Evolutionary conservation across 2,113 vertebrate species (phyloP).

Genomic region (Cricetomys ansorgei): DNA sequence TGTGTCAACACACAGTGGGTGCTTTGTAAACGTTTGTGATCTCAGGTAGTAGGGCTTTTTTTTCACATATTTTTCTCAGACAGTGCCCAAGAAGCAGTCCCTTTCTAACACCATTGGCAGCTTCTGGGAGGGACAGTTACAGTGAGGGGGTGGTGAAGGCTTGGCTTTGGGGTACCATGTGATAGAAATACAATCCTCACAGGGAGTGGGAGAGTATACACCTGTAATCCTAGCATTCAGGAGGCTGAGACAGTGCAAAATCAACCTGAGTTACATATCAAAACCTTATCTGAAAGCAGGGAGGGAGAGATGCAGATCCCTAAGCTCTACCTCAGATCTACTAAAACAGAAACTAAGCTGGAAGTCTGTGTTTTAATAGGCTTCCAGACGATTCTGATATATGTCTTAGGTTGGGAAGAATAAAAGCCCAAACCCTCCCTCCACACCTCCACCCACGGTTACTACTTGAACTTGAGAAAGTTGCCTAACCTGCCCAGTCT

Average conservation of each 20-base stretch:
- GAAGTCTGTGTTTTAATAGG: neutral
- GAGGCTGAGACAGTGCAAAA: neutral
- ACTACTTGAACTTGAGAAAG: too few species aligned
- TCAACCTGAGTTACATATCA: neutral
- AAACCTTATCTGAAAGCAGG: neutral
- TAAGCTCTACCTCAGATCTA: neutral
- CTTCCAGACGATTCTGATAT: neutral
- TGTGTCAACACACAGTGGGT: slow-evolving; percentile 45
- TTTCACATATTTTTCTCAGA: slow-evolving; percentile 49
- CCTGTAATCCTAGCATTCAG: neutral
- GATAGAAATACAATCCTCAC: neutral
- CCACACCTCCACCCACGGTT: too few species aligned
- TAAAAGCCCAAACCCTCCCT: too few species aligned
- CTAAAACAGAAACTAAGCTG: neutral
- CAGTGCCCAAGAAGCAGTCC: neutral
- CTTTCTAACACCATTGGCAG: neutral
- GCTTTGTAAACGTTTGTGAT: neutral
- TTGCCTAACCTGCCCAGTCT: neutral
- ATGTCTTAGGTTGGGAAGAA: neutral
- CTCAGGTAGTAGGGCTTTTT: neutral
- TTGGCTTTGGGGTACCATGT: neutral
- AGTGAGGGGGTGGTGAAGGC: neutral
- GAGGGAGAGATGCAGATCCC: neutral
- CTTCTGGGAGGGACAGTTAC: neutral
- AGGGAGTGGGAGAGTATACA: too few species aligned